Percentiles rank a stretch among this genome's conserved stretches.
Conservation (phyloP, 1,140 invertebrate genomes). For the Caenorhabditis remanei region DNA sequence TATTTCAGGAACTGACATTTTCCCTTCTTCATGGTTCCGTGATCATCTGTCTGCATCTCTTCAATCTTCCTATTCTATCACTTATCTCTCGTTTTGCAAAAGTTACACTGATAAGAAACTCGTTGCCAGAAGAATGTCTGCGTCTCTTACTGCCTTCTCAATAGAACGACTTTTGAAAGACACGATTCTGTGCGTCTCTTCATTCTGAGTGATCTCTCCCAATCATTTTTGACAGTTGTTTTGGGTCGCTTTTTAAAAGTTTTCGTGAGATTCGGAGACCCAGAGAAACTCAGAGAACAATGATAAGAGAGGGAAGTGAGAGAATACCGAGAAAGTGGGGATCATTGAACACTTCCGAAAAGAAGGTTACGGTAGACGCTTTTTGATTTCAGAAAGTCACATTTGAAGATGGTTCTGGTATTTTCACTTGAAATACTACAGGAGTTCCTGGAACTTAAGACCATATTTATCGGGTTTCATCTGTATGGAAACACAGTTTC, state of each 20-base stretch:
- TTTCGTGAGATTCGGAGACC: not conserved
- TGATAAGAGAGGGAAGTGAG: not conserved
- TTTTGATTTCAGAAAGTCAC: not conserved
- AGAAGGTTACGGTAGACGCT: conserved; percentile 11
- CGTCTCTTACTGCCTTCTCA: not conserved
- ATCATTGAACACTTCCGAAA: conserved; percentile 33
- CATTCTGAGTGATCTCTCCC: not conserved
- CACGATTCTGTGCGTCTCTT: conserved; percentile 21
- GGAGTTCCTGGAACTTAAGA: too few species aligned
- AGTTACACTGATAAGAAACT: conserved; percentile 42
- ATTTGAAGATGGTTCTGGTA: too few species aligned
- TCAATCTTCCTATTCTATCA: not conserved
- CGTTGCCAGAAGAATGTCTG: not conserved
- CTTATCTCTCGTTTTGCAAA: conserved; percentile 6
- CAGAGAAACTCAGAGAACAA: not conserved
- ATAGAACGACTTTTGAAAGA: conserved; percentile 27
- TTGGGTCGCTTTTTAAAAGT: conserved; percentile 33
- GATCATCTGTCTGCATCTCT: not conserved
- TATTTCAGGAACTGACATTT: too few species aligned
- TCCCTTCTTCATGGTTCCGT: not conserved
- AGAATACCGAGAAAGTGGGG: not conserved
- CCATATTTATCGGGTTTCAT: too few species aligned
- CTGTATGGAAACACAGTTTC: too few species aligned
- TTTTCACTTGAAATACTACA: too few species aligned
- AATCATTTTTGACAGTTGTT: conserved; percentile 27